Conservation (phyloP, 53 echinoderm and acorn worm genomes). For the Temnopleurus reevesii region DNA sequence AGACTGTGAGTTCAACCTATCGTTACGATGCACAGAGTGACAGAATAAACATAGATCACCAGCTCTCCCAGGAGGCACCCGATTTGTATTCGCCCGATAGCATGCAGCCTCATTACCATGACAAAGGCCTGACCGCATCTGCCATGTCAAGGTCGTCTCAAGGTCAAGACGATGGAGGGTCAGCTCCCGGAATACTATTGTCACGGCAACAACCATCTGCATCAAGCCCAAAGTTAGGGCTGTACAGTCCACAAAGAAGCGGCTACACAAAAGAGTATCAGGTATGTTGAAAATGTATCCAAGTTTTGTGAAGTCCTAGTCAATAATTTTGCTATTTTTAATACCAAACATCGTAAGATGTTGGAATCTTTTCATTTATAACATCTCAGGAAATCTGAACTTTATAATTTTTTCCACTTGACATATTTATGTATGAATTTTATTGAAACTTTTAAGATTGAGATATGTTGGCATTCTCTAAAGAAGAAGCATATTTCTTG, state of each 20-base stretch:
- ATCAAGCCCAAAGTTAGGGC: constrained; percentile 1
- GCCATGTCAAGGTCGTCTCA: not conserved
- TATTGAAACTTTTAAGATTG: too few species aligned
- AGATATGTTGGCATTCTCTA: too few species aligned
- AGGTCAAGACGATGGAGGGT: not conserved
- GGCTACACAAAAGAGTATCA: not conserved
- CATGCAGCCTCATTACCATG: constrained; percentile 36
- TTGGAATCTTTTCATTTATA: too few species aligned
- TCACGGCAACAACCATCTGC: constrained; percentile 18
- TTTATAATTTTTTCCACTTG: too few species aligned
- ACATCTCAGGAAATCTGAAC: too few species aligned
- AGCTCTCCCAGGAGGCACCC: not conserved
- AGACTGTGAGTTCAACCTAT: not conserved
- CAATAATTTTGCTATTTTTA: too few species aligned
- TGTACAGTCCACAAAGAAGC: not conserved
- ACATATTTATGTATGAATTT: too few species aligned
- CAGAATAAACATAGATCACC: constrained; percentile 16
- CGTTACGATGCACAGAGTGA: constrained; percentile 24
- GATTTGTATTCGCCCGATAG: constrained; percentile 21
- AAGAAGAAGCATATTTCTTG: too few species aligned
- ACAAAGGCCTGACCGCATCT: not conserved
- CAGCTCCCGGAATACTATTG: not conserved
- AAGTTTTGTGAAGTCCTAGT: not conserved
- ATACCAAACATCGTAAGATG: too few species aligned
- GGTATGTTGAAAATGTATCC: not conserved